Conservation (phyloP, 2,113 vertebrate species). For the Suricata suricatta region DNA sequence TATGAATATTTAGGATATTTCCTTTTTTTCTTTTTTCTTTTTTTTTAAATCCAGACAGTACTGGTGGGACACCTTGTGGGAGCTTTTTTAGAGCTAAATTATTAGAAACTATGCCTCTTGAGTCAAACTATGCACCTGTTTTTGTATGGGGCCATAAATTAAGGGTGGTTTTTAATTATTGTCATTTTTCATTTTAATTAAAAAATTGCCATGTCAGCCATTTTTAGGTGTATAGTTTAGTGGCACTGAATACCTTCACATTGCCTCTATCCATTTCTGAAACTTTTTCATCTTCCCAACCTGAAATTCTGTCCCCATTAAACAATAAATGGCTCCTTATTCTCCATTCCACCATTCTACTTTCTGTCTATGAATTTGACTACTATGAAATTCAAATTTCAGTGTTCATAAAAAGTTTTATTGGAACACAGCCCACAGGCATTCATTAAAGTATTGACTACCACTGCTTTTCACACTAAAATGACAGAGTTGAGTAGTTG, state of each 20-base stretch:
- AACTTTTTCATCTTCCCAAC: not conserved
- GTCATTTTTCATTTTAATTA: not conserved
- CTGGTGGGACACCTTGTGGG: not conserved
- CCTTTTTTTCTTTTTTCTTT: not conserved
- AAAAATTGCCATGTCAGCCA: not conserved
- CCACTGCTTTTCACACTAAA: not conserved
- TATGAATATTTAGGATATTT: constrained; percentile 12
- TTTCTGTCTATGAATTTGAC: not conserved
- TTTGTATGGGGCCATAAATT: not conserved
- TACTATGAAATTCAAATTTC: not conserved
- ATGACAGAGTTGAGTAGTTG: not conserved
- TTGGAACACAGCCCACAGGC: not conserved
- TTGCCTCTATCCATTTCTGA: not conserved
- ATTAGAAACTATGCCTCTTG: not conserved
- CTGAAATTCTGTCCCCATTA: not conserved
- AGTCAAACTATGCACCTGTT: not conserved
- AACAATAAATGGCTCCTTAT: not conserved
- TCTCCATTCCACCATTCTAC: not conserved
- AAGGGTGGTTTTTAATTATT: not conserved
- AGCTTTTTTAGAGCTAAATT: not conserved
- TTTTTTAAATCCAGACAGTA: not conserved
- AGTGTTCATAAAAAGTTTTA: not conserved
- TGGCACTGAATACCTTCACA: not conserved
- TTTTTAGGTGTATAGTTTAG: not conserved
- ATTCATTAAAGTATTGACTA: not conserved